Evolutionary conservation across 2,113 vertebrate species (phyloP).

Genomic region (Entomyzon cyanotis): DNA sequence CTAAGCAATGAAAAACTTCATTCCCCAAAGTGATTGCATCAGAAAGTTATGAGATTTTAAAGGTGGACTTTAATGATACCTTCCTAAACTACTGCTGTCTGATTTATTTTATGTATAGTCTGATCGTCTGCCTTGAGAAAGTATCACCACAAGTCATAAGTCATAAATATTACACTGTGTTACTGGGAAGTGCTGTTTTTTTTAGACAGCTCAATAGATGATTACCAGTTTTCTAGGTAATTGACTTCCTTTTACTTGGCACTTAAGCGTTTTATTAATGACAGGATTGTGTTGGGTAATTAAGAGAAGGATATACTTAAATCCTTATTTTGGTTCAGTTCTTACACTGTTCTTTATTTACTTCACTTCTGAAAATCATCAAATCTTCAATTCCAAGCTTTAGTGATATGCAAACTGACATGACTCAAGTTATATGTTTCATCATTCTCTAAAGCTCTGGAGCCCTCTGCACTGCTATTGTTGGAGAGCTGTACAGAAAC

Average conservation of each 20-base stretch:
- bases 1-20: not conserved
- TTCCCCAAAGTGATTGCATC: not conserved
- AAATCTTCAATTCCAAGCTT: not conserved
- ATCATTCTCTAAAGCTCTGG: not conserved
- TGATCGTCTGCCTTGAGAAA: not conserved
- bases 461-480: not conserved
- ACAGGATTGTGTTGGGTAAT: not conserved
- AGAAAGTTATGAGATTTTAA: not conserved
- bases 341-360: not conserved
- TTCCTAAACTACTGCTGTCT: not conserved
- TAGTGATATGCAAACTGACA: not conserved
- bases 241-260: not conserved
- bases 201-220: not conserved
- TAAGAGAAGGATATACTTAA: not conserved
- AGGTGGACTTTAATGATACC: not conserved
- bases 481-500: not conserved
- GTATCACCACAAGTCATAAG: not conserved
- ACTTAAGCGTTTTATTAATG: not conserved
- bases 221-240: not conserved
- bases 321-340: not conserved
- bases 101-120: not conserved
- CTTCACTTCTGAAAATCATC: not conserved
- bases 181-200: not conserved
- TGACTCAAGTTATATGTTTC: not conserved
- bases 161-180: not conserved